phyloP scores from a whole-genome alignment of 2,888 invertebrate species.

The Sisyra nigra region DNA sequence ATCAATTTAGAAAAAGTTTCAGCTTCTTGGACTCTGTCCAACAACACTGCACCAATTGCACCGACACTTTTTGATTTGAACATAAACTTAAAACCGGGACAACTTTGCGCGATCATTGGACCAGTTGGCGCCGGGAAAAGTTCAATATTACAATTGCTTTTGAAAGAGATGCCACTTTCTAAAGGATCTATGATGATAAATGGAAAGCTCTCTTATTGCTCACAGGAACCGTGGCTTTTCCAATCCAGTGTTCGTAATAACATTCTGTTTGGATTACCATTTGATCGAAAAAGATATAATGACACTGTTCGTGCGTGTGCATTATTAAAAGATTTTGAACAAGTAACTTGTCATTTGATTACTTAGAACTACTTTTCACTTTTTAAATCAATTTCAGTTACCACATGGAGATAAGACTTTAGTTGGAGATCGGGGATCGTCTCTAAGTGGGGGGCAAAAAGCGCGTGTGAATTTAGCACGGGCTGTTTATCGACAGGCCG shows the following conservation, averaged over 20 bases:
- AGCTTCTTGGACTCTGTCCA: slow-evolving; percentile 19
- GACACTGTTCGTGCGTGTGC: slow-evolving; percentile 43
- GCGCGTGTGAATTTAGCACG: slow-evolving; percentile 63
- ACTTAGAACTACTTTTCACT: neutral
- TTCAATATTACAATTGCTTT: slow-evolving; percentile 46
- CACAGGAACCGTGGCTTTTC: slow-evolving; percentile 70
- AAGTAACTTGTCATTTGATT: slow-evolving; percentile 14
- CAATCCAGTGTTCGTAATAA: slow-evolving; percentile 58
- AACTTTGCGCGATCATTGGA: slow-evolving; percentile 41
- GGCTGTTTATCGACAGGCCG: slow-evolving; percentile 59
- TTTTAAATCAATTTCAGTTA: slow-evolving; percentile 21
- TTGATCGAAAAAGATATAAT: slow-evolving; percentile 31
- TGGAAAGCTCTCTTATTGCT: slow-evolving; percentile 52
- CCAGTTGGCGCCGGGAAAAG: slow-evolving; percentile 55
- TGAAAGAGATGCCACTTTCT: slow-evolving; percentile 50
- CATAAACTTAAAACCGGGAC: slow-evolving; percentile 30
- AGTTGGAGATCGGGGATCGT: slow-evolving; percentile 63
- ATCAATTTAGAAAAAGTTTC: slow-evolving; percentile 17
- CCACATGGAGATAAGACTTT: slow-evolving; percentile 55
- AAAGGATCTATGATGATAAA: slow-evolving; percentile 42
- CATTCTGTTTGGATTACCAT: slow-evolving; percentile 57
- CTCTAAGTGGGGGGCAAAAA: slow-evolving; percentile 65
- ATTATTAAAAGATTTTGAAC: slow-evolving; percentile 47
- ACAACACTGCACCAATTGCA: slow-evolving; percentile 19
- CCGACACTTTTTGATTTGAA: slow-evolving; percentile 32